Percentiles rank a stretch among this genome's conserved stretches.
Conservation (phyloP, 2,797 vertebrate species). For the Brachyrhaphis roseni region DNA sequence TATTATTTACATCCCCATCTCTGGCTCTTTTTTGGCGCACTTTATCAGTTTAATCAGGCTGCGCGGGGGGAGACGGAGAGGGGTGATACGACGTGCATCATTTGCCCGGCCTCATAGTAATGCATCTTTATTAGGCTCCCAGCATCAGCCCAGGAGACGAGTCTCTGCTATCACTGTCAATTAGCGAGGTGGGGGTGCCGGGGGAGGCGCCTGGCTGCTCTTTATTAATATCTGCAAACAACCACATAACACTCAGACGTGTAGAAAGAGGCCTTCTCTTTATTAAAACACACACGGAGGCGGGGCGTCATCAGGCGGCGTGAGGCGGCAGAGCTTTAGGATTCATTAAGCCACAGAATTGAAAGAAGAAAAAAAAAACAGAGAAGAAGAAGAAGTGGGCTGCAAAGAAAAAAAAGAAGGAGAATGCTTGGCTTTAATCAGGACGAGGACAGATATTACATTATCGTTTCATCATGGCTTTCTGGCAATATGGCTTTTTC, state of each 20-base stretch:
- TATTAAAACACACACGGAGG: constrained; percentile 70
- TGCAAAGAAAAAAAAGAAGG: background rate
- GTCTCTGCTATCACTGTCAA: constrained; percentile 72
- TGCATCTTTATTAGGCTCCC: constrained; percentile 75
- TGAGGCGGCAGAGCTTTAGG: constrained; percentile 44
- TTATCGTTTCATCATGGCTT: constrained; percentile 83
- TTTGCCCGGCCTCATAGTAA: constrained; percentile 54
- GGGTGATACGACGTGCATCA: constrained; percentile 40
- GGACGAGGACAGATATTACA: constrained; percentile 74
- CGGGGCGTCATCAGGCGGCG: constrained; percentile 55
- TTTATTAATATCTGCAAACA: constrained; percentile 71
- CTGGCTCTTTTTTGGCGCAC: constrained; percentile 47
- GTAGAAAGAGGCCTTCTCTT: constrained; percentile 61
- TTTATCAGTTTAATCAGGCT: constrained; percentile 73
- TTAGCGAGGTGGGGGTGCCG: constrained; percentile 45
- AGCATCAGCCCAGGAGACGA: constrained; percentile 63
- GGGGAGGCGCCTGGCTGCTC: constrained; percentile 44
- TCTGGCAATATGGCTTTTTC: constrained; percentile 80
- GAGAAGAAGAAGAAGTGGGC: background rate
- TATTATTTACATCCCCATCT: constrained; percentile 59
- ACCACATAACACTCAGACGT: constrained; percentile 48
- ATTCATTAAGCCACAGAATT: constrained; percentile 54
- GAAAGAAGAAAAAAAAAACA: background rate
- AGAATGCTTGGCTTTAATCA: constrained; percentile 71
- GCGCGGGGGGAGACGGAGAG: constrained; percentile 10